phyloP scores from a whole-genome alignment of 2,797 vertebrate species.

The Lagothrix lagotricha region DNA sequence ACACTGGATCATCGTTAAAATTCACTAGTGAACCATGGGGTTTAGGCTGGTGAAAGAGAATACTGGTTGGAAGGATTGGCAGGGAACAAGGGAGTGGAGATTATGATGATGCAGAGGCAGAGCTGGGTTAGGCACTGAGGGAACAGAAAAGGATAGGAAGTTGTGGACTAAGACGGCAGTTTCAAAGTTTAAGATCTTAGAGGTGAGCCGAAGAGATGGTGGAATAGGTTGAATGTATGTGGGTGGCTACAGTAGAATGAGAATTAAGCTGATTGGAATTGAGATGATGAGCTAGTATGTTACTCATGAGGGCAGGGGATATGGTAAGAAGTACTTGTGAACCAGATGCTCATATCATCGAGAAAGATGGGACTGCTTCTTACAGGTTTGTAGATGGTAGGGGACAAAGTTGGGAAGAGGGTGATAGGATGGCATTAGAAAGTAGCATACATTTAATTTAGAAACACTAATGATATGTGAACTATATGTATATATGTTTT shows the following conservation, averaged over 20 bases:
- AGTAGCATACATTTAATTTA: background rate
- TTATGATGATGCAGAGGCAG: background rate
- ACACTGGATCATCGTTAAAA: background rate
- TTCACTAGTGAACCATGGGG: background rate
- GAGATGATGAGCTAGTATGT: background rate
- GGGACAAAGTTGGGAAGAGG: background rate
- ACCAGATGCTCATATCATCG: background rate
- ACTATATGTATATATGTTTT: too few species aligned
- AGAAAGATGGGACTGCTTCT: background rate
- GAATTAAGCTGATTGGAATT: background rate
- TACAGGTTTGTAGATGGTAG: accelerated
- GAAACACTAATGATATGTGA: background rate
- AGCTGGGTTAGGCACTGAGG: background rate
- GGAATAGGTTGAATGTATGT: background rate
- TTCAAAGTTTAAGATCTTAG: background rate
- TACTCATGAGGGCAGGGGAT: background rate
- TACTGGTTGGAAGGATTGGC: background rate
- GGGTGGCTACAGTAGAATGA: background rate
- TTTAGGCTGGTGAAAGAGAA: background rate
- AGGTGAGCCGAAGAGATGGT: background rate
- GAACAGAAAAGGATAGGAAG: background rate
- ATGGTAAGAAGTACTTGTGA: background rate
- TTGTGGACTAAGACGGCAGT: background rate
- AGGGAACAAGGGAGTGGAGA: background rate
- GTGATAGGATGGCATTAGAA: background rate